These are phyloP conservation scores for Polietes domitor DNA, from an alignment of 2,888 invertebrate genomes.

Conservation along the genomic window DNA sequence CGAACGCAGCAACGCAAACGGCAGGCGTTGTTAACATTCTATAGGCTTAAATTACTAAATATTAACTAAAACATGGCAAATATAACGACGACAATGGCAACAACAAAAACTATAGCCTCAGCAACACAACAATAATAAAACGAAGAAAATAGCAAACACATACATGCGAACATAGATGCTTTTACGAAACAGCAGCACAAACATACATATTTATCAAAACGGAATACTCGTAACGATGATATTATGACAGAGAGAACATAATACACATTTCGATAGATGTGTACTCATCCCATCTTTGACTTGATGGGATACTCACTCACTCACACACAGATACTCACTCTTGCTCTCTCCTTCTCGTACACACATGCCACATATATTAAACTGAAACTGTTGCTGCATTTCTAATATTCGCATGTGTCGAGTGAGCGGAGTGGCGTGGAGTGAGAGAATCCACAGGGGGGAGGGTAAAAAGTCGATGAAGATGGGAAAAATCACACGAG, in stretches of 20 bases:
- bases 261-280: constrained; percentile 46
- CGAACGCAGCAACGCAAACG: not conserved
- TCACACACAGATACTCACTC: not conserved
- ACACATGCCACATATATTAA: not conserved
- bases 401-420: constrained; percentile 36
- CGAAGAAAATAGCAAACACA: not conserved
- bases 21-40: constrained; percentile 18
- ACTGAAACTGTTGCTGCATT: constrained; percentile 67
- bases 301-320: not conserved
- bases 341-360: not conserved
- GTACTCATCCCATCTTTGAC: not conserved
- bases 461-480: constrained; percentile 18
- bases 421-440: not conserved
- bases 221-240: constrained; percentile 28
- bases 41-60: constrained; percentile 32
- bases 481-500: constrained; percentile 31
- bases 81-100: not conserved
- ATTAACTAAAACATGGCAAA: constrained; percentile 25
- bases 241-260: constrained; percentile 35
- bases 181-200: not conserved
- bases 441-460: not conserved
- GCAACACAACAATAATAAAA: not conserved
- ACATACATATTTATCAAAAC: constrained; percentile 18
- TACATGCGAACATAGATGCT: not conserved
- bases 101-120: too few species aligned